Evolutionary conservation across 1,140 invertebrate species (phyloP), one percentile per base, ranked within the genome.

Genomic region (Drosophila quadrilineata): DNA sequence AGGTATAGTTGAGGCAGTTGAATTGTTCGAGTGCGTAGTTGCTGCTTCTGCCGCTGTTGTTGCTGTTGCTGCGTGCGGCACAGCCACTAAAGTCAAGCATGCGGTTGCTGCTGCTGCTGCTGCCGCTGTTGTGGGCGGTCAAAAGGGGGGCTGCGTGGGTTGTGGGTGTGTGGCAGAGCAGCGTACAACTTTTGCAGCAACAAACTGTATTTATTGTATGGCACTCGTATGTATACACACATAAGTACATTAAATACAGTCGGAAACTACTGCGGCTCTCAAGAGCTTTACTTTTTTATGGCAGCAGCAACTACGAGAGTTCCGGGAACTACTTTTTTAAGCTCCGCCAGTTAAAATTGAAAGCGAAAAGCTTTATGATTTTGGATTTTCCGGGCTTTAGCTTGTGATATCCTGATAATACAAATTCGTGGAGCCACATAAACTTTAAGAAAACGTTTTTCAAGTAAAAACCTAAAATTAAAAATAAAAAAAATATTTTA

Each of bases 21-120:
- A 9, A n/a, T 28, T n/a, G 36, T 10, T 28, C 50, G 43, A 68
- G 38, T 65, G 73, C 77, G 69, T 84, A 73, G 50, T 62, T 64
- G n/a, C n/a, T n/a, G n/a, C n/a, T n/a, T n/a, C n/a, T 66, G 26
- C 40, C 56, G 52, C 29, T 26, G 21, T 19, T 36, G n/a, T n/a
- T n/a, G n/a, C n/a, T 33, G 52, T 26, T 22, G 24, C 24, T 3
- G 24, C 24, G 24, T 3, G 3, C 24, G 57, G 33, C 43, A 35
- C 50, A 66, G 40, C 75, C 56, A 70, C 52, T 45, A 46, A 75
- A 79, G 74, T 85, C 70, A 84, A 82, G 77, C 77, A 71, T 77
- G 54, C 77, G 56, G 64, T 16, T n/a, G 14, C 16, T 38, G 38
- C 8, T 36, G 19, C 24, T 36, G 40, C 17, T 59, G 24, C n/a